Conservation (phyloP, 2,888 invertebrate genomes). For the Didymodactylos carnosus region DNA sequence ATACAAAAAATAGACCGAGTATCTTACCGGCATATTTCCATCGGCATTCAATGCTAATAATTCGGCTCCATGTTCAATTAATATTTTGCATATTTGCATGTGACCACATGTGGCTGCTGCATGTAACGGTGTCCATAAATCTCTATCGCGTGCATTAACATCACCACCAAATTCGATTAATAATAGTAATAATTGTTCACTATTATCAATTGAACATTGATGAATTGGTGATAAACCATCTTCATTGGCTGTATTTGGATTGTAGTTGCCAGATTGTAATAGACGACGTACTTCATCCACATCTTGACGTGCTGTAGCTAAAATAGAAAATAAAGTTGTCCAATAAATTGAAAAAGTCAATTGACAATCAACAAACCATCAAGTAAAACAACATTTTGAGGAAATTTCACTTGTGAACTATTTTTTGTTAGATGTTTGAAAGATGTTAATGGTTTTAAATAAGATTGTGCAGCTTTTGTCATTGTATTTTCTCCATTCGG, state of each 20-base stretch:
- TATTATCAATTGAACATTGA: slow-evolving; percentile 97
- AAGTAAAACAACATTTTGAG: slow-evolving; percentile 4
- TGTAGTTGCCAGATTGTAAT: slow-evolving; percentile 45
- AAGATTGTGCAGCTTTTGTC: not conserved
- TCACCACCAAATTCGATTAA: slow-evolving; percentile 75
- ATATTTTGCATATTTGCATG: slow-evolving; percentile 68
- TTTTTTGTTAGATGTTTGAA: too few relatives aligned
- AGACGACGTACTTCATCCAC: slow-evolving; percentile 65
- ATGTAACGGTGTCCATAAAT: slow-evolving; percentile 92
- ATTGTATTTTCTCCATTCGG: not conserved
- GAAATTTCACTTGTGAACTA: slow-evolving; percentile 12
- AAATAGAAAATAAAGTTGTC: not conserved
- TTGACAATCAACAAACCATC: slow-evolving; percentile 60
- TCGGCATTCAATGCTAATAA: slow-evolving; percentile 90
- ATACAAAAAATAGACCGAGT: too few relatives aligned
- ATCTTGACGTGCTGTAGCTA: slow-evolving; percentile 50
- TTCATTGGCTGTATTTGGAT: slow-evolving; percentile 91
- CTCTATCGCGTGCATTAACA: slow-evolving; percentile 85
- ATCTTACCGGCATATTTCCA: slow-evolving; percentile 98
- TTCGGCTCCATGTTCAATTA: slow-evolving; percentile 74
- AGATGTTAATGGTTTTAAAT: not conserved
- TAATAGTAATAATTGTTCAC: slow-evolving; percentile 79
- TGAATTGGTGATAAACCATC: slow-evolving; percentile 94
- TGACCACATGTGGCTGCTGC: slow-evolving; percentile 97
- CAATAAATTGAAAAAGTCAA: not conserved